A percentile compares a stretch with the other conserved stretches of the same genome.
Conservation (phyloP, 2,797 vertebrate genomes). For the Echeneis naucrates region DNA sequence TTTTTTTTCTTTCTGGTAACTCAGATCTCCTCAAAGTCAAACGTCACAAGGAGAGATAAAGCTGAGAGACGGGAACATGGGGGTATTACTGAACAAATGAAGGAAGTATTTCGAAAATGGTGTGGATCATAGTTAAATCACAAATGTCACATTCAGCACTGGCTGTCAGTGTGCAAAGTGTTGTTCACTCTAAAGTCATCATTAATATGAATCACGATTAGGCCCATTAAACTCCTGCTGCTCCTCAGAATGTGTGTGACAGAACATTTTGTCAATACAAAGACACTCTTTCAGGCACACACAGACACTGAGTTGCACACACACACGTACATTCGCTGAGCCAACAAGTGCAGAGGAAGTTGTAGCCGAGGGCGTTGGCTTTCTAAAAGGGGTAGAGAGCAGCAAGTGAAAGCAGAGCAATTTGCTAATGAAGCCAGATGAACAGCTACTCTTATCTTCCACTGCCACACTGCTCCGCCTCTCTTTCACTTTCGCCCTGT, state of each 20-base stretch:
- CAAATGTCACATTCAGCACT: slow-evolving; percentile 20
- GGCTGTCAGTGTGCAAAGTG: slow-evolving; percentile 10
- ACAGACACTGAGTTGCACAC: background rate
- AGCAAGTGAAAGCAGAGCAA: slow-evolving; percentile 37
- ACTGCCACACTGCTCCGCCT: slow-evolving; percentile 1
- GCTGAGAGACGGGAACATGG: background rate
- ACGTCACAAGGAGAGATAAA: background rate
- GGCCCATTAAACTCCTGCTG: slow-evolving; percentile 51
- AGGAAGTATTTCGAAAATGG: slow-evolving; percentile 7
- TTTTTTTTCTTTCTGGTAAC: background rate
- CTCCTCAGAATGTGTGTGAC: slow-evolving; percentile 47
- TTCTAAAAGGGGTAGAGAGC: slow-evolving; percentile 35
- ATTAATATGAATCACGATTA: slow-evolving; percentile 56
- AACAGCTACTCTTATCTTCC: slow-evolving; percentile 57
- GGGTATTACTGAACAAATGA: background rate
- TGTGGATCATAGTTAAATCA: slow-evolving; percentile 4
- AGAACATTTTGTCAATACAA: slow-evolving; percentile 63
- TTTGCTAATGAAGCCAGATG: slow-evolving; percentile 65
- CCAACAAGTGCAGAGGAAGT: slow-evolving; percentile 59
- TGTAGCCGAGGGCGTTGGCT: slow-evolving; percentile 34
- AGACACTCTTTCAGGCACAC: slow-evolving; percentile 59
- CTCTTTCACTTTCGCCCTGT: slow-evolving; percentile 30
- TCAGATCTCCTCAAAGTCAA: background rate
- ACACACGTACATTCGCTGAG: slow-evolving; percentile 7
- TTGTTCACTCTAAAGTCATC: slow-evolving; percentile 32